These are phyloP conservation scores for Lagocephalus sceleratus DNA, from an alignment of 2,797 vertebrate species.

Conservation along the genomic window DNA sequence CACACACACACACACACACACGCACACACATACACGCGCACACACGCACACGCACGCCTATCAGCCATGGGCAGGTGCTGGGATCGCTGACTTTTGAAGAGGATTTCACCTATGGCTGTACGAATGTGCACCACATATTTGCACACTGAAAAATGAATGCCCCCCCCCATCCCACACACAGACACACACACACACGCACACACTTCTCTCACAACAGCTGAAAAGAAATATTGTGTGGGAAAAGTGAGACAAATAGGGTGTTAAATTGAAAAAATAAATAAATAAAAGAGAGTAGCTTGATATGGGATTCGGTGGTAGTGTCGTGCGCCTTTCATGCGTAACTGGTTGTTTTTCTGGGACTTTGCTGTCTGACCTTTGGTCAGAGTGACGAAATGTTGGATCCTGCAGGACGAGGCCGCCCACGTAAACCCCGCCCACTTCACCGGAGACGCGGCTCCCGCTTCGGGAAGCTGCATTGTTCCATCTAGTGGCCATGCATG, in stretches of 20 bases:
- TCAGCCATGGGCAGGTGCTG: conserved; percentile 71
- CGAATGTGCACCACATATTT: conserved; percentile 58
- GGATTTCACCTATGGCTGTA: conserved; percentile 62
- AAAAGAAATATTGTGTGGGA: conserved; percentile 8
- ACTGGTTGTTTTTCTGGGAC: conserved; percentile 46
- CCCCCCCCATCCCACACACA: conserved; percentile 27
- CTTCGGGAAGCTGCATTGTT: conserved; percentile 54
- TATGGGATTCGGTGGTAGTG: too few relatives aligned
- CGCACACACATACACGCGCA: conserved; percentile 12
- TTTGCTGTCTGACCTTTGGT: conserved; percentile 30
- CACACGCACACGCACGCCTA: conserved; percentile 41
- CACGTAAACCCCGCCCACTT: conserved; percentile 9
- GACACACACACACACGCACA: conserved; percentile 4
- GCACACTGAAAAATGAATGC: conserved; percentile 46
- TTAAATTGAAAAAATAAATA: not conserved
- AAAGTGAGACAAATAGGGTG: conserved; percentile 17
- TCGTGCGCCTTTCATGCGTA: conserved; percentile 23
- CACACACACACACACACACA: conserved; percentile 23
- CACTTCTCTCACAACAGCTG: too few relatives aligned
- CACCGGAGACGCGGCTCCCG: conserved; percentile 15
- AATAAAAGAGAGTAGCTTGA: too few relatives aligned
- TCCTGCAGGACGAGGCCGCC: conserved; percentile 45
- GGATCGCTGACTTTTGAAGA: conserved; percentile 71
- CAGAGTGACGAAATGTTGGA: conserved; percentile 40
- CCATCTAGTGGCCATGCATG: conserved; percentile 72